A percentile compares a stretch with the other conserved stretches of the same genome.
Conservation (phyloP, 2,797 vertebrate genomes). For the Leptodactylus fallax region DNA sequence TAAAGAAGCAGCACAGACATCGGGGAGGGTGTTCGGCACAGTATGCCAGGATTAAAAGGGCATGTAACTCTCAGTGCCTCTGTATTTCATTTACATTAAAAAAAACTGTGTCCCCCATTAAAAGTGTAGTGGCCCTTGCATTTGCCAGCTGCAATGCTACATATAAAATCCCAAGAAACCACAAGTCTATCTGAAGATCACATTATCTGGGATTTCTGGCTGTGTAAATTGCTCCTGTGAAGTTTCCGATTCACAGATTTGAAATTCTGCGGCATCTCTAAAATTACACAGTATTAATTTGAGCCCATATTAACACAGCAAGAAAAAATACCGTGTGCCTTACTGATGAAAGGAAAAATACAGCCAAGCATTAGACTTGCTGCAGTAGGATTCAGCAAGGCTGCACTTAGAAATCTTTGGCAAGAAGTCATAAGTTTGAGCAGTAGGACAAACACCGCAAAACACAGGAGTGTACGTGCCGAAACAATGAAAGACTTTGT, state of each 20-base stretch:
- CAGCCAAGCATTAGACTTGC: not conserved
- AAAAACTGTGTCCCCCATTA: not conserved
- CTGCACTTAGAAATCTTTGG: not conserved
- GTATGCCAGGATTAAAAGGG: not conserved
- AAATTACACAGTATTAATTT: slow-evolving; percentile 11
- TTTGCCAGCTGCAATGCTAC: not conserved
- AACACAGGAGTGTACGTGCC: not conserved
- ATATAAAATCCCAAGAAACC: not conserved
- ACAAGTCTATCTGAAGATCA: not conserved
- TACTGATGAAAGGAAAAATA: not conserved
- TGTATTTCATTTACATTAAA: not conserved
- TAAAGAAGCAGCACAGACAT: too few species aligned
- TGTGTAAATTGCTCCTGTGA: slow-evolving; percentile 15
- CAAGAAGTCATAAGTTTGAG: not conserved
- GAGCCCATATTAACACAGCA: slow-evolving; percentile 4
- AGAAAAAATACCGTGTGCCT: not conserved
- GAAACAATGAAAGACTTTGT: slow-evolving; percentile 4
- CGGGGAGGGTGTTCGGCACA: not conserved
- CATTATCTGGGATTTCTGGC: slow-evolving; percentile 17
- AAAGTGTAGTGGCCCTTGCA: not conserved
- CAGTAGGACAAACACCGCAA: not conserved
- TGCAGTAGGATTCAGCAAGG: not conserved
- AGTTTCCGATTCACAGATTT: not conserved
- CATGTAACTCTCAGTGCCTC: not conserved
- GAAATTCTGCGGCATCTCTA: slow-evolving; percentile 8